Evolutionary conservation across 2,888 invertebrate species (phyloP), one percentile per base, ranked within the genome.

Genomic region (Nysson spinosus): DNA sequence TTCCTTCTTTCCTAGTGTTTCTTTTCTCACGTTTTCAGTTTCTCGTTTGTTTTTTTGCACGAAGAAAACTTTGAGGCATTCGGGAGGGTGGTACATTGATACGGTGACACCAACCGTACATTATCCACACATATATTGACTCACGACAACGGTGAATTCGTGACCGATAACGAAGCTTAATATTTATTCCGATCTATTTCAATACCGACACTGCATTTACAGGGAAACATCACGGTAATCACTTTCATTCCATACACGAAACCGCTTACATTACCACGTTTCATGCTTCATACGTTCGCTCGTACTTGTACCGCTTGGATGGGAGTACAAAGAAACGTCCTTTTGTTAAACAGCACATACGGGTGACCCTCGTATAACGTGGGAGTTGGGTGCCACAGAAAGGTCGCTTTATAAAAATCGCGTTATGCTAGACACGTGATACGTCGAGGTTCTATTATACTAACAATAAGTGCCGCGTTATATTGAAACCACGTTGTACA

Each of bases 251-350:
- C 68, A 39, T 57, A 64, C 64, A 54, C 49, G 43, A 56, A 22
- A 58, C 52, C 50, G 66, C 69, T 61, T 66, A 57, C 46, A 69
- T 54, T 51, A 11, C 52, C 69, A 69, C 60, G 56, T 57, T 54
- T 6, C 65, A 54, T 42, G 61, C 61, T 66, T 69, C 12, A 37
- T 16, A 49, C 52, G 43, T 22, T 42, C 51, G 44, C n/a, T 42
- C 42, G 61, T 61, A 14, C 49, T 39, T 55, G 28, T 40, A 44
- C 35, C 9, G n/a, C 54, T 3, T 28, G 42, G 24, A 43, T 11
- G 30, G 20, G 7, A 19, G 4, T n/a, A 24, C 16, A 30, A 4
- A 7, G n/a, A 4, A 24, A 9, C 9, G 5, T 5, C 24, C 24
- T 24, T 24, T 24, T 5, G 5, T 24, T 24, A 7, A n/a, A n/a